Percentiles rank a stretch among this genome's conserved stretches.
phyloP scores from a whole-genome alignment of 2,888 invertebrate species.

The Patella caerulea region DNA sequence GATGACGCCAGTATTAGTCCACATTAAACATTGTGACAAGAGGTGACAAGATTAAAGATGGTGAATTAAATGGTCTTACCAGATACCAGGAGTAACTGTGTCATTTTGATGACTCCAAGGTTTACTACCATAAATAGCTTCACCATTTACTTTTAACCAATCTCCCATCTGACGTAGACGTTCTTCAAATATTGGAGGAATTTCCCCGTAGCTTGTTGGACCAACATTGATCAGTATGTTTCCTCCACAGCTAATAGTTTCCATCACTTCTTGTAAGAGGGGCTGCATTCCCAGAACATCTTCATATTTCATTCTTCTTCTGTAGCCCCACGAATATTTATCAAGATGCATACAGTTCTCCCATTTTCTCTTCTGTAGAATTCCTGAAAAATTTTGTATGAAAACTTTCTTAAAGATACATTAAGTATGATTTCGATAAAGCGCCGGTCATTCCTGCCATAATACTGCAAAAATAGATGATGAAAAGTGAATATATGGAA shows the following conservation, averaged over 20 bases:
- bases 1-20: not conserved
- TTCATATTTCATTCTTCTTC: slow-evolving; percentile 57
- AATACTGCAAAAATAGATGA: no score
- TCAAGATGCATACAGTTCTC: slow-evolving; percentile 96
- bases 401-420: no score
- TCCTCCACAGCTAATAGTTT: slow-evolving; percentile 16
- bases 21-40: no score
- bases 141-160: slow-evolving; percentile 88
- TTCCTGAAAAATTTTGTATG: slow-evolving; percentile 20
- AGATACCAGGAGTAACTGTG: slow-evolving; percentile 77
- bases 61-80: slow-evolving; percentile 74
- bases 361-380: slow-evolving; percentile 82
- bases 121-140: slow-evolving; percentile 84
- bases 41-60: not conserved
- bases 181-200: slow-evolving; percentile 88
- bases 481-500: not conserved
- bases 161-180: slow-evolving; percentile 82
- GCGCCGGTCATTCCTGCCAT: no score
- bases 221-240: slow-evolving; percentile 88
- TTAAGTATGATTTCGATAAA: no score
- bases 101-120: slow-evolving; percentile 88
- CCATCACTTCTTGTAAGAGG: slow-evolving; percentile 70
- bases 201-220: slow-evolving; percentile 89
- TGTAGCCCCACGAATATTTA: slow-evolving; percentile 76
- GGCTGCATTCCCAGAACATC: slow-evolving; percentile 71